A percentile compares a stretch with the other conserved stretches of the same genome.
These are phyloP conservation scores for Orbicella faveolata DNA, from an alignment of 64 coral and sea anemone genomes.

Conservation along the genomic window DNA sequence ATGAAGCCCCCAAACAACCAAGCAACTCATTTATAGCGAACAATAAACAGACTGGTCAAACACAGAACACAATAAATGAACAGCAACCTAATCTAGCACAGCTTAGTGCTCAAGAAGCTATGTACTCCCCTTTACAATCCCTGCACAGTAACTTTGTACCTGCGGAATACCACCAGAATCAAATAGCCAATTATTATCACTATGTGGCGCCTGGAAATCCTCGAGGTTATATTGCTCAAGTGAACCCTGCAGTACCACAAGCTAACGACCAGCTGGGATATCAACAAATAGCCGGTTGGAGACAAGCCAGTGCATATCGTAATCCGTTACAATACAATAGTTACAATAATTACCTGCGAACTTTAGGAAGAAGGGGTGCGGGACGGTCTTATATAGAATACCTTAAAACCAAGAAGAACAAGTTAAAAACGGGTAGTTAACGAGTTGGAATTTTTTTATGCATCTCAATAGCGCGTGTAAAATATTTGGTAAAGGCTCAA, in stretches of 20 bases:
- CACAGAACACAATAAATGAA: not conserved
- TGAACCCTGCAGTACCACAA: conserved; percentile 15
- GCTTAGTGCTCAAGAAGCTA: not conserved
- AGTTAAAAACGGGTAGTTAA: conserved; percentile 24
- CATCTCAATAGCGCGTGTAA: not conserved
- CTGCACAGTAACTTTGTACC: conserved; percentile 13
- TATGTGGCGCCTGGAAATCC: conserved; percentile 8
- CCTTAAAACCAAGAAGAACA: conserved; percentile 26
- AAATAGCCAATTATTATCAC: conserved; percentile 39
- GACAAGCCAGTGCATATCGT: not conserved
- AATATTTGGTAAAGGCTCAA: not conserved
- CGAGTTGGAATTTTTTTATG: not conserved
- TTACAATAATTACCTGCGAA: conserved; percentile 38
- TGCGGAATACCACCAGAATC: conserved; percentile 16
- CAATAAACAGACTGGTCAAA: not conserved
- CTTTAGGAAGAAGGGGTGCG: conserved; percentile 30
- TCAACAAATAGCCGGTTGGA: conserved; percentile 9
- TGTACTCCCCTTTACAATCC: conserved; percentile 4
- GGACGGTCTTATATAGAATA: conserved; percentile 36
- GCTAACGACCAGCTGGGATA: conserved; percentile 24
- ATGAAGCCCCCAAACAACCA: not conserved
- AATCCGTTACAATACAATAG: conserved; percentile 17
- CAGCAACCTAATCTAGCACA: conserved; percentile 13
- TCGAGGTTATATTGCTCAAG: conserved; percentile 9
- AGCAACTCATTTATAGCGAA: not conserved